These are phyloP conservation scores for Trichonephila clavata DNA, from an alignment of 1,140 invertebrate species.

Conservation along the genomic window DNA sequence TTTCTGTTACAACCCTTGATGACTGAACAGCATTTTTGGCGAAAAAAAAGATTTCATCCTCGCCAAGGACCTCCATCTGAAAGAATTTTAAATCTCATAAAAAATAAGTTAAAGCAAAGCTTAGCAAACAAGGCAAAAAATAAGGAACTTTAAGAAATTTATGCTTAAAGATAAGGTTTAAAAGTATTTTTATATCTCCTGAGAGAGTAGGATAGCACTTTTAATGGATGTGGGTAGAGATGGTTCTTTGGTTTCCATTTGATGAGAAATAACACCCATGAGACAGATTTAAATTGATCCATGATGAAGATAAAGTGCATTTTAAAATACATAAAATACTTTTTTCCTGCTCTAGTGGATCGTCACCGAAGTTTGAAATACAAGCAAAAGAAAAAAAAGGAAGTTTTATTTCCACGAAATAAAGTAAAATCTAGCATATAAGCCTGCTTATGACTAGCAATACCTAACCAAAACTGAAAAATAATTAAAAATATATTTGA, in stretches of 20 bases:
- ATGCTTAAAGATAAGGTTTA: constrained; percentile 61
- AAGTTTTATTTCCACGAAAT: neutral
- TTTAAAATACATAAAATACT: constrained; percentile 63
- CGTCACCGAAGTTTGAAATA: neutral
- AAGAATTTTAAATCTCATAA: constrained; percentile 28
- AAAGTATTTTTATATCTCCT: constrained; percentile 66
- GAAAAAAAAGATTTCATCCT: neutral
- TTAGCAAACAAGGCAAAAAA: neutral
- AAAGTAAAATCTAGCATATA: neutral
- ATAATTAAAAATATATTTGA: no score
- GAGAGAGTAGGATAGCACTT: constrained; percentile 31
- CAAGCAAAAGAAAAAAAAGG: neutral
- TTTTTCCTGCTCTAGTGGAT: neutral
- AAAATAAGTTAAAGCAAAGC: neutral
- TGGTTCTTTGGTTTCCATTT: constrained; percentile 57
- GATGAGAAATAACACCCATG: constrained; percentile 52
- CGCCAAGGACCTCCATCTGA: neutral
- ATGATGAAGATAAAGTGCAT: constrained; percentile 58
- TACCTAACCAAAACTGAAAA: no score
- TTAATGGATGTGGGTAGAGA: constrained; percentile 56
- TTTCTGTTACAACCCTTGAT: neutral
- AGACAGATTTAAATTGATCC: constrained; percentile 46
- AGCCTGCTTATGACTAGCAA: no score
- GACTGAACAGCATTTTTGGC: neutral
- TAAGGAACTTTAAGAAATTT: constrained; percentile 26